phyloP scores from a whole-genome alignment of 1,140 invertebrate species.

The Rhopalosiphum maidis region DNA sequence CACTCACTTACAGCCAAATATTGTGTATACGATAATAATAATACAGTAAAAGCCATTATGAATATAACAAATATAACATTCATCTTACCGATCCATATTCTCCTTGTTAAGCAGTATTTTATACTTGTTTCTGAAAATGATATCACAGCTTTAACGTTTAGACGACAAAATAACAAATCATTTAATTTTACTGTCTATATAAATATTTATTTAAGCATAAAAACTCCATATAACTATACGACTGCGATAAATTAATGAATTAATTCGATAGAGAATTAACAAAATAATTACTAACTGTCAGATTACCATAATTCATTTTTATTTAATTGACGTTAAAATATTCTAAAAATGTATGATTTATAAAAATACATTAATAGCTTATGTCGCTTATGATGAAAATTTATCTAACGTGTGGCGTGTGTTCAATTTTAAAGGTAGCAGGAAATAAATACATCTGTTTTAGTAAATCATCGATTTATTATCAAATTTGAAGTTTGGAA shows the following conservation, averaged over 20 bases:
- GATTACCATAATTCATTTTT: neutral
- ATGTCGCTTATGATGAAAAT: neutral
- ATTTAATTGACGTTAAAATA: neutral
- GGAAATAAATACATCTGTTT: too few species aligned
- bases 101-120: neutral
- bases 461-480: too few species aligned
- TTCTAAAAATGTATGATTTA: neutral
- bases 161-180: neutral
- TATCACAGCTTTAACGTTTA: neutral
- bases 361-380: neutral
- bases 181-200: neutral
- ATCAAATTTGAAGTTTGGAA: too few species aligned
- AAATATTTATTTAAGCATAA: neutral
- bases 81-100: neutral
- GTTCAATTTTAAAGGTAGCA: too few species aligned
- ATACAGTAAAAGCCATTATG: constrained; percentile 9
- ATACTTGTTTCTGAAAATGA: constrained; percentile 1
- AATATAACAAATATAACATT: neutral
- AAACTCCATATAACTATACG: neutral
- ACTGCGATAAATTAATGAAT: neutral
- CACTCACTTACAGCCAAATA: neutral
- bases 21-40: constrained; percentile 30
- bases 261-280: neutral
- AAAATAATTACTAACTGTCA: neutral
- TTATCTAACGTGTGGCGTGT: too few species aligned